phyloP scores from a whole-genome alignment of 2,113 vertebrate species.

The Limanda limanda region DNA sequence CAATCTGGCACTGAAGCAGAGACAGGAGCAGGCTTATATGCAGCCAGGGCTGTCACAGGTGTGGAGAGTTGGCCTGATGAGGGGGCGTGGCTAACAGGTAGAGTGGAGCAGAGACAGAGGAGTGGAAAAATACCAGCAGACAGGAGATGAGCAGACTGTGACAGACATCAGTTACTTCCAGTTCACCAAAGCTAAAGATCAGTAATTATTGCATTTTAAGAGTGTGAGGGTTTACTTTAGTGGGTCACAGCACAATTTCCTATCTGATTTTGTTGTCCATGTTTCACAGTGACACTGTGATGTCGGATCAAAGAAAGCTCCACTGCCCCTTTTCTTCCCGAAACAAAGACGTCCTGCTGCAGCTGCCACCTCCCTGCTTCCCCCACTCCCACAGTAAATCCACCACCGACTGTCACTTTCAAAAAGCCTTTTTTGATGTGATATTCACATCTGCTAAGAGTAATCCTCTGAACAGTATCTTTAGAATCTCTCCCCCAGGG shows the following conservation, averaged over 20 bases:
- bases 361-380: background rate
- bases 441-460: constrained; percentile 55
- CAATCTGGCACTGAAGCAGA: too few relatives aligned
- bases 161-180: background rate
- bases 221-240: background rate
- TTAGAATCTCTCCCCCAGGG: constrained; percentile 41
- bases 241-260: background rate
- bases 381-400: constrained; percentile 29
- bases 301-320: constrained; percentile 25
- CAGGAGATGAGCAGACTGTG: too few relatives aligned
- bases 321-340: constrained; percentile 11
- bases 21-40: too few relatives aligned
- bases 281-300: constrained; percentile 6
- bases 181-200: background rate
- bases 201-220: background rate
- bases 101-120: too few relatives aligned
- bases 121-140: too few relatives aligned
- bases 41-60: too few relatives aligned
- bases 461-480: constrained; percentile 51
- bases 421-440: constrained; percentile 50
- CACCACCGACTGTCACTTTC: constrained; percentile 27
- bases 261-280: background rate
- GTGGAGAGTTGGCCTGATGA: too few relatives aligned
- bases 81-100: too few relatives aligned
- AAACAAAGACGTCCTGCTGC: constrained; percentile 17